Percentiles rank a stretch among this genome's conserved stretches.
These are phyloP conservation scores for Antigone vipio DNA, from an alignment of 2,113 vertebrate species.

Conservation along the genomic window DNA sequence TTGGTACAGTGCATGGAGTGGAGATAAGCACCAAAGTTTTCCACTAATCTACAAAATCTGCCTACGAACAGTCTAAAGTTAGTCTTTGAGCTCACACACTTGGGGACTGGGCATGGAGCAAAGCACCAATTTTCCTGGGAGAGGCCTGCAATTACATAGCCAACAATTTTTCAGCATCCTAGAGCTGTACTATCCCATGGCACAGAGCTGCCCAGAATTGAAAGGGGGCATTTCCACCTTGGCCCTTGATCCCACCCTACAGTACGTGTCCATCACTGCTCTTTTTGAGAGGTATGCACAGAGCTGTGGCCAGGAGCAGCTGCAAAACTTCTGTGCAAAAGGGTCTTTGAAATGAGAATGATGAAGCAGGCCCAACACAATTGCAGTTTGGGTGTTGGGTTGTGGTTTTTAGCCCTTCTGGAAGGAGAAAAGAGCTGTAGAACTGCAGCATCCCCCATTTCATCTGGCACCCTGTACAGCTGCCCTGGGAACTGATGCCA, in stretches of 20 bases:
- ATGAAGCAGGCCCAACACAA: neutral
- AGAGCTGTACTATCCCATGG: neutral
- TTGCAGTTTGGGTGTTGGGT: neutral
- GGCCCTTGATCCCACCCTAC: neutral
- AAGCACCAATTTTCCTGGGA: neutral
- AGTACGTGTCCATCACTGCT: too few species aligned
- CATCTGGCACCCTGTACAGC: neutral
- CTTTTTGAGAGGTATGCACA: neutral
- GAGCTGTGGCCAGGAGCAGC: neutral
- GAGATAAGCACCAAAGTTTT: neutral
- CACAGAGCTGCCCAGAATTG: neutral
- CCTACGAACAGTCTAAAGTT: neutral
- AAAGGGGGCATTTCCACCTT: neutral
- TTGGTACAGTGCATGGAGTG: neutral
- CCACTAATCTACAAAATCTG: neutral
- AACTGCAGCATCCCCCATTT: neutral
- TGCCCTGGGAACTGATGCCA: neutral
- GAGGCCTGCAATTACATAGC: accelerated
- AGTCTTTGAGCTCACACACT: neutral
- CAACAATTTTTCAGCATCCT: neutral
- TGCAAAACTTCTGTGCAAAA: neutral
- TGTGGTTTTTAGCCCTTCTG: neutral
- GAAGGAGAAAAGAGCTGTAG: neutral
- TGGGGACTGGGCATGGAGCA: neutral
- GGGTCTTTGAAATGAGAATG: neutral